phyloP scores from a whole-genome alignment of 2,113 vertebrate species.

The Callaeas wilsoni region DNA sequence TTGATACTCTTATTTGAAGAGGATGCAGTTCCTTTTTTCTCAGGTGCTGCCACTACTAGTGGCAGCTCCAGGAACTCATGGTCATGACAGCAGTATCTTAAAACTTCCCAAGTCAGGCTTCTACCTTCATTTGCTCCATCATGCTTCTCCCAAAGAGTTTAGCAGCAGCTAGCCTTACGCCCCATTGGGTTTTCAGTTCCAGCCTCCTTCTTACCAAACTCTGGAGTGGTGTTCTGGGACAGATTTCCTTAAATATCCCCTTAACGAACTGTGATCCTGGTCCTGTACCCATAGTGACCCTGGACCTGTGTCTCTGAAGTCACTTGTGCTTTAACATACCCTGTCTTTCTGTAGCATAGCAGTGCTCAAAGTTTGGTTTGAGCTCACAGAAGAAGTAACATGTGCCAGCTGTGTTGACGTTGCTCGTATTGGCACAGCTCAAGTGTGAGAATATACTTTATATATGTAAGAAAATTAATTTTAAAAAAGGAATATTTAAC shows the following conservation, averaged over 20 bases:
- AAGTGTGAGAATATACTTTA: neutral
- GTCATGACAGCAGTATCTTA: neutral
- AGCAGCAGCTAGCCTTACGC: neutral
- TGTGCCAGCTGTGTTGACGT: neutral
- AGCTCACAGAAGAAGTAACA: neutral
- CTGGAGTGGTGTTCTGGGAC: neutral
- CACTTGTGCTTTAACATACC: neutral
- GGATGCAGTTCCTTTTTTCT: neutral
- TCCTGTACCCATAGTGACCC: neutral
- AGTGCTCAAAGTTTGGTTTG: neutral
- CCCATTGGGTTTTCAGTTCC: neutral
- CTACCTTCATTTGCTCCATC: neutral
- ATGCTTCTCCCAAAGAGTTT: accelerated
- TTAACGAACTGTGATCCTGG: neutral
- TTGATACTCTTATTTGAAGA: neutral
- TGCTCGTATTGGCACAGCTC: neutral
- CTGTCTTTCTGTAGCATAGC: neutral
- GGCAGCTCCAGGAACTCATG: neutral
- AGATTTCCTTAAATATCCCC: neutral
- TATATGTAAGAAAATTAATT: neutral
- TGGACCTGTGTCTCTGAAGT: neutral
- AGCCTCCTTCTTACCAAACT: neutral
- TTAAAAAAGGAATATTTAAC: neutral
- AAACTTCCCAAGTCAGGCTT: neutral
- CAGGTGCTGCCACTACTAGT: neutral